phyloP scores from a whole-genome alignment of 2,888 invertebrate genomes.

The Plutella xylostella region DNA sequence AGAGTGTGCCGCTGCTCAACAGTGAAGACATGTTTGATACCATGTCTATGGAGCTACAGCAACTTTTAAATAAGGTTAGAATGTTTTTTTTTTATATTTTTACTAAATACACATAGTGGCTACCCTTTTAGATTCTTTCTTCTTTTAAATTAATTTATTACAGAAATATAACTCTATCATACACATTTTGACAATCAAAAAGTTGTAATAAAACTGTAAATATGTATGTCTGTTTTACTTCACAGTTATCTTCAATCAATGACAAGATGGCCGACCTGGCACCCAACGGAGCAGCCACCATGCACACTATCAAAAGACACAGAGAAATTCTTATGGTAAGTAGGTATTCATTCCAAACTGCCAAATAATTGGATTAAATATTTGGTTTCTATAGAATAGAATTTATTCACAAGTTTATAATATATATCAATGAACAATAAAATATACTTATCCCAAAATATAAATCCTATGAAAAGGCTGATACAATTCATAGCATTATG shows the following conservation, averaged over 20 bases:
- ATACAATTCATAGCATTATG: no score
- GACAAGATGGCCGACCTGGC: slow-evolving; percentile 89
- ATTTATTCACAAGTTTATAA: no score
- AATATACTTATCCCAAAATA: no score
- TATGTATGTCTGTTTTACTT: no score
- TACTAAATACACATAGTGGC: neutral
- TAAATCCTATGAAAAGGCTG: no score
- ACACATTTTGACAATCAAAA: no score
- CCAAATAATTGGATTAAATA: no score
- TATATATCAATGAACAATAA: no score
- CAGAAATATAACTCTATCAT: neutral
- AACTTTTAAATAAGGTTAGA: slow-evolving; percentile 80
- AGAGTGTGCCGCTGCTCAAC: slow-evolving; percentile 86
- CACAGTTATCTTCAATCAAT: slow-evolving; percentile 79
- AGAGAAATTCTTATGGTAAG: slow-evolving; percentile 87
- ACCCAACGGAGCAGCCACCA: slow-evolving; percentile 83
- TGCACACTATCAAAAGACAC: slow-evolving; percentile 95
- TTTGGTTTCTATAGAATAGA: no score
- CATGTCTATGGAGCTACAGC: slow-evolving; percentile 92
- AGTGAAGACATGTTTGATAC: slow-evolving; percentile 93
- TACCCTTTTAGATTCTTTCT: no score
- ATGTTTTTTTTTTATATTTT: neutral
- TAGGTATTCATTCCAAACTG: no score
- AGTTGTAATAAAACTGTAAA: no score
- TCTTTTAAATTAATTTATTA: neutral